A percentile compares a stretch with the other conserved stretches of the same genome.
These are phyloP conservation scores for Eupithecia dodoneata DNA, from an alignment of 2,888 invertebrate genomes.

Conservation along the genomic window DNA sequence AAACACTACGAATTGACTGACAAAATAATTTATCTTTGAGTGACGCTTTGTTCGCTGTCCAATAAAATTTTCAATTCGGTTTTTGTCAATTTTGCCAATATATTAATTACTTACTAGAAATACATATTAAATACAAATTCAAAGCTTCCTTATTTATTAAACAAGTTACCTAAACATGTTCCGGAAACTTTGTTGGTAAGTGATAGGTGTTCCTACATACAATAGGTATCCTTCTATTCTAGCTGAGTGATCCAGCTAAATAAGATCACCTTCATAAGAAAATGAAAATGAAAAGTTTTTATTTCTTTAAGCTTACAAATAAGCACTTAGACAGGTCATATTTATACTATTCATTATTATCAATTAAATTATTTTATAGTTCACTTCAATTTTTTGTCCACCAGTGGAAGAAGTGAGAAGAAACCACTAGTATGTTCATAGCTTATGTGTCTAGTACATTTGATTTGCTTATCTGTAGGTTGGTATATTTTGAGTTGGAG, in stretches of 20 bases:
- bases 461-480: too few species aligned
- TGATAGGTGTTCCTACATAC: not conserved
- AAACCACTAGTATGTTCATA: too few species aligned
- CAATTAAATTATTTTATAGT: too few species aligned
- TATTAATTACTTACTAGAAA: not conserved
- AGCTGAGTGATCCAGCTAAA: not conserved
- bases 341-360: too few species aligned
- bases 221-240: not conserved
- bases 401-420: too few species aligned
- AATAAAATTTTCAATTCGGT: not conserved
- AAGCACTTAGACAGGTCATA: too few species aligned
- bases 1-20: not conserved
- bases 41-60: not conserved
- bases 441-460: too few species aligned
- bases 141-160: not conserved
- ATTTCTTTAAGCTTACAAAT: too few species aligned
- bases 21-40: not conserved
- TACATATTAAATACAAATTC: not conserved
- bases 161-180: conserved; percentile 11
- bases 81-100: not conserved
- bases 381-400: too few species aligned
- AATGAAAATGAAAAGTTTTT: too few species aligned
- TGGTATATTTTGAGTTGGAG: too few species aligned
- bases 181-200: conserved; percentile 31
- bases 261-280: not conserved